Evolutionary conservation across 2,888 invertebrate species (phyloP).

Genomic region (Cephus pulcher): DNA sequence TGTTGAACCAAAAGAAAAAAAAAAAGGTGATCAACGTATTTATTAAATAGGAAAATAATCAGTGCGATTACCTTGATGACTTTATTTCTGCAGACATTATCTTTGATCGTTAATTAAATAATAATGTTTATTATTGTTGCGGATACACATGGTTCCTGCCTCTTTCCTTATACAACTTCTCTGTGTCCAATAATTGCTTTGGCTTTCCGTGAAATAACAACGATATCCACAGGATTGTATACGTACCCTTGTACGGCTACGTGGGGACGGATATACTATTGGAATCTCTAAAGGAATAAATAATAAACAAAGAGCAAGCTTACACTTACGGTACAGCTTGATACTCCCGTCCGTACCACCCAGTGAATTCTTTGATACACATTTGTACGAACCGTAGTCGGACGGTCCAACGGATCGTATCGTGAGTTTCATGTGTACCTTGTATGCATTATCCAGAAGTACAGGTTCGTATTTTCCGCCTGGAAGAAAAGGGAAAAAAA

Average conservation of each 20-base stretch:
- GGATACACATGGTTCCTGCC: background rate
- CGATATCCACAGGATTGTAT: background rate
- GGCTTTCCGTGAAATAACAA: background rate
- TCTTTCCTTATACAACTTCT: background rate
- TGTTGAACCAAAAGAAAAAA: no score
- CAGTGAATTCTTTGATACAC: conserved; percentile 80
- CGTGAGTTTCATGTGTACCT: conserved; percentile 78
- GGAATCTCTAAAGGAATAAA: background rate
- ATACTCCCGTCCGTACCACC: conserved; percentile 81
- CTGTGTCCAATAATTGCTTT: background rate
- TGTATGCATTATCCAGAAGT: conserved; percentile 74
- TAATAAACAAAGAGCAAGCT: background rate
- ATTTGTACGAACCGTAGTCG: conserved; percentile 79
- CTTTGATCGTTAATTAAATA: background rate
- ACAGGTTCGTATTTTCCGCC: conserved; percentile 73
- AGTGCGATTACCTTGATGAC: background rate
- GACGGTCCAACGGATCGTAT: conserved; percentile 73
- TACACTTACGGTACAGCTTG: conserved; percentile 77
- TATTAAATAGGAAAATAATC: no score
- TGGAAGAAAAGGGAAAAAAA: conserved; percentile 25
- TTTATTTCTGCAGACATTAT: background rate
- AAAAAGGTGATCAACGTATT: no score
- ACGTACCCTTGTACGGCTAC: background rate
- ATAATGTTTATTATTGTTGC: background rate
- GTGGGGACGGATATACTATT: background rate